Evolutionary conservation across 1,140 invertebrate species (phyloP), one percentile per base, ranked within the genome.

Genomic region (Rhizoglyphus robini): DNA sequence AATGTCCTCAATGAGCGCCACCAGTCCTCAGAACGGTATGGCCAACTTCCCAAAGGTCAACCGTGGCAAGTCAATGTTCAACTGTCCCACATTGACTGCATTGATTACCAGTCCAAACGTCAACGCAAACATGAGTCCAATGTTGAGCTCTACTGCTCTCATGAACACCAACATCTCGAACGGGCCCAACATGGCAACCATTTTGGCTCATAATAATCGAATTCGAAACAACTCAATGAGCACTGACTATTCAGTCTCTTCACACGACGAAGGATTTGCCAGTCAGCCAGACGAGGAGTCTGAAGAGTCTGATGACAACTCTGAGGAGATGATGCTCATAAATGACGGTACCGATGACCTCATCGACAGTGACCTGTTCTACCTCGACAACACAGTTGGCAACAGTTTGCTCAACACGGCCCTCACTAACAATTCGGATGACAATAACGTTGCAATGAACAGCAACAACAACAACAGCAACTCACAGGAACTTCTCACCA

Each of bases 241-340:
- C 32, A 68, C 66, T 36, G 60, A 65, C 34, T 63, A 41, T 32
- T 69, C 69, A 63, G 64, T 68, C 25, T 71, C 86, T 69, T 91
- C 86, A 64, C 84, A 88, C 72, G 86, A 89, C 76, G 87, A 92
- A 77, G 79, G 79, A n/a, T 81, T 83, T 73, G 86, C 87, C 70
- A 84, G 83, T 51, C 81, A 84, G 68, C 83, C 86, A 72, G 86
- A 88, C 63, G 72, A 74, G 36, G 68, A 71, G 31, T 89, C 87
- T 72, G 87, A 88, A 68, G 83, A 88, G 78, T 87, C 88, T 73
- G 88, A 91, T 74, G 83, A 84, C 62, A 68, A 70, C 47, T 73
- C 72, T 2, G 48, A 51, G 13, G 23, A 20, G 23, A 11, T 49
- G 47, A 49, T 49, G 47, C 2, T 51, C 3, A n/a, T 51, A 3